These are phyloP conservation scores for Chiridota heheva DNA, from an alignment of 35 echinoderm and acorn worm genomes.

Conservation along the genomic window DNA sequence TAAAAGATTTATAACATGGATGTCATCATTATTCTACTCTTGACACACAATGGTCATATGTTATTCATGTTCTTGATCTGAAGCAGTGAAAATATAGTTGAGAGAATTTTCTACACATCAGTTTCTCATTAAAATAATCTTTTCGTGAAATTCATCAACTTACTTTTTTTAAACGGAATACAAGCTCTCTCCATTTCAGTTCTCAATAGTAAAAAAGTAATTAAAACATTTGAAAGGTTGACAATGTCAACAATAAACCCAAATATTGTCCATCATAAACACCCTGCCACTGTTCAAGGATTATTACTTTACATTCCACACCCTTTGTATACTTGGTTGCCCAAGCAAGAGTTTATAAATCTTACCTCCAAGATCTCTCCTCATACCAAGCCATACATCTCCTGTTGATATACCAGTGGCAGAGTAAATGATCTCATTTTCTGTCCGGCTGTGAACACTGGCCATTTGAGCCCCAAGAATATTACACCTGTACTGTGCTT, in stretches of 20 bases:
- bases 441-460: conserved; percentile 54
- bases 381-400: conserved; percentile 27
- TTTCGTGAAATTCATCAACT: neutral
- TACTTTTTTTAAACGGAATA: neutral
- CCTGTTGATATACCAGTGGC: neutral
- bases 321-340: neutral
- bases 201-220: too few relatives aligned
- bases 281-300: neutral
- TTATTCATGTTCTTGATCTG: neutral
- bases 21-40: neutral
- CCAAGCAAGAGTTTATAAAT: neutral
- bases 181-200: neutral
- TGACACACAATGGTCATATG: neutral
- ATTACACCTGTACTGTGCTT: conserved; percentile 53
- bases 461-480: conserved; percentile 54
- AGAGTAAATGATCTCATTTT: conserved; percentile 62
- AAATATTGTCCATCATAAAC: neutral
- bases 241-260: neutral
- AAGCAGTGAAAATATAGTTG: neutral
- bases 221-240: too few relatives aligned
- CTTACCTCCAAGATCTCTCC: conserved; percentile 23
- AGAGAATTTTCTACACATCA: neutral
- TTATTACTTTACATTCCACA: neutral
- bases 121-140: neutral
- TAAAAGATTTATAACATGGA: neutral